Percentiles rank a stretch among this genome's conserved stretches.
phyloP scores from a whole-genome alignment of 2,888 invertebrate species.

The Lochmaea capreae region DNA sequence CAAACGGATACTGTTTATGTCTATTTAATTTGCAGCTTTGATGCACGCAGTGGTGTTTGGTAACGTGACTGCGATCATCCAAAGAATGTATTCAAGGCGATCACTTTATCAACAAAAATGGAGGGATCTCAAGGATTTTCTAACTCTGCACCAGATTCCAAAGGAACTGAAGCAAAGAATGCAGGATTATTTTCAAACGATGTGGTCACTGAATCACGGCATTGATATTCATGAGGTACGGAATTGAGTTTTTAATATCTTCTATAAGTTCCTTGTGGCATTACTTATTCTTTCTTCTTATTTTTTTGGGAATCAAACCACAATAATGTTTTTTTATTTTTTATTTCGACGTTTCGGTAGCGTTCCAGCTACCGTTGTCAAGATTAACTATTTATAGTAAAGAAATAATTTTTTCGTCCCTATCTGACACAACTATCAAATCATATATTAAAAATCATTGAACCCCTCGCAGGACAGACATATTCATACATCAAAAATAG shows the following conservation, averaged over 20 bases:
- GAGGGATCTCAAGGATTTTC: constrained; percentile 95
- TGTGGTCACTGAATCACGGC: constrained; percentile 97
- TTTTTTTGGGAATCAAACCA: too few species aligned
- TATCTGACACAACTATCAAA: too few species aligned
- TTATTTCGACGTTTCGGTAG: too few species aligned
- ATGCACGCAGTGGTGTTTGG: constrained; percentile 99
- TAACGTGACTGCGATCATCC: constrained; percentile 97
- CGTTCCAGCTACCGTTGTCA: too few species aligned
- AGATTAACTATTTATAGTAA: too few species aligned
- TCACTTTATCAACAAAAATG: constrained; percentile 95
- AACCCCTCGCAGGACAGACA: too few species aligned
- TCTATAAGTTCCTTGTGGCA: too few species aligned
- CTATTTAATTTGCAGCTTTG: constrained; percentile 73
- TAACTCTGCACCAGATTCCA: constrained; percentile 93
- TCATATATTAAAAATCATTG: too few species aligned
- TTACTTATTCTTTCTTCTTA: too few species aligned
- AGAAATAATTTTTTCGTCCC: too few species aligned
- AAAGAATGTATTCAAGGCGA: constrained; percentile 94
- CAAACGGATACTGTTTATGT: background rate
- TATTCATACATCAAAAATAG: too few species aligned
- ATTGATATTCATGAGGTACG: constrained; percentile 96
- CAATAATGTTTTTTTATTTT: too few species aligned
- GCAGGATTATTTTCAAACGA: constrained; percentile 98
- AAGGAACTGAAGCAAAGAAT: constrained; percentile 94
- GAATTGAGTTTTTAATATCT: constrained; percentile 6